phyloP scores from a whole-genome alignment of 2,888 invertebrate genomes.

The Cremastobaeus sp. region DNA sequence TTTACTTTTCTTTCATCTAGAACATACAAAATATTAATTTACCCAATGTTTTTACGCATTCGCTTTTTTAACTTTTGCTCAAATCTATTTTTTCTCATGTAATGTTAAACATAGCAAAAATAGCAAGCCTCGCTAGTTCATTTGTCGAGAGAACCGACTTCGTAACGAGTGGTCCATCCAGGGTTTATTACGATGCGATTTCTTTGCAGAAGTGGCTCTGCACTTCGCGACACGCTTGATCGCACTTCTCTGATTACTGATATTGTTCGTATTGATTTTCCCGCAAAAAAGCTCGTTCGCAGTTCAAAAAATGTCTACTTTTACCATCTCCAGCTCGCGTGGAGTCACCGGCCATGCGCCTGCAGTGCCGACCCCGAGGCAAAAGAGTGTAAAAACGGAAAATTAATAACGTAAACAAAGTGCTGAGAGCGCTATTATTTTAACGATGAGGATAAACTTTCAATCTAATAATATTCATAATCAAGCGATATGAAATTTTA shows the following conservation, averaged over 20 bases:
- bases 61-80: neutral
- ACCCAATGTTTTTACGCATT: too few species aligned
- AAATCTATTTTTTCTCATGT: neutral
- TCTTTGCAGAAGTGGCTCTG: slow-evolving; percentile 48
- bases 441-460: too few species aligned
- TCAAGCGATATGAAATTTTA: neutral
- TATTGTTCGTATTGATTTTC: slow-evolving; percentile 60
- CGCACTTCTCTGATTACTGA: slow-evolving; percentile 54
- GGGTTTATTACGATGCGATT: slow-evolving; percentile 57
- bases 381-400: too few species aligned
- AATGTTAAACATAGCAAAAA: slow-evolving; percentile 17
- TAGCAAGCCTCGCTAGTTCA: slow-evolving; percentile 27
- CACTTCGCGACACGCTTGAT: slow-evolving; percentile 52
- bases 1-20: too few species aligned
- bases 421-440: neutral
- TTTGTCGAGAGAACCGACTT: slow-evolving; percentile 33
- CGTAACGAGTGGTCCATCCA: slow-evolving; percentile 54
- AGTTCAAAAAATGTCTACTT: slow-evolving; percentile 40
- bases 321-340: slow-evolving; percentile 6
- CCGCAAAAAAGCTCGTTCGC: slow-evolving; percentile 26
- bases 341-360: slow-evolving; percentile 1
- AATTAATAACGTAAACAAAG: neutral
- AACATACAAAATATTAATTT: too few species aligned
- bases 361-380: neutral
- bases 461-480: too few species aligned